Conservation (phyloP, 2,888 invertebrate genomes). For the Caenorhabditis uteleia region DNA sequence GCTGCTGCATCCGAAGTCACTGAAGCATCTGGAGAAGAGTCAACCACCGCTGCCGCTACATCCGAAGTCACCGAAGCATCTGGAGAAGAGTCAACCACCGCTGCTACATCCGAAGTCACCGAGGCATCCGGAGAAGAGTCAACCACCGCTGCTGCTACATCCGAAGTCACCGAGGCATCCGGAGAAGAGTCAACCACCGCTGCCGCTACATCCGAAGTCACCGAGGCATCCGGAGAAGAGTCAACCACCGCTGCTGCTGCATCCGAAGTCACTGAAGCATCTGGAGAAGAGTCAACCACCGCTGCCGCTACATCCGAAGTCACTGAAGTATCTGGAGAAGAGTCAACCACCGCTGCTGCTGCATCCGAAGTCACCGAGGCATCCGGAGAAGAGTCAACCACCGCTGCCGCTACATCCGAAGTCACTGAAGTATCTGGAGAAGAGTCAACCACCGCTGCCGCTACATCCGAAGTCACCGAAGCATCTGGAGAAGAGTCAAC, state of each 20-base stretch:
- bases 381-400: conserved; percentile 7
- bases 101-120: conserved; percentile 10
- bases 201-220: conserved; percentile 9
- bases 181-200: neutral
- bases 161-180: neutral
- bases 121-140: conserved; percentile 7
- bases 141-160: neutral
- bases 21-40: conserved; percentile 12
- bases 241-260: conserved; percentile 11
- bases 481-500: conserved; percentile 17
- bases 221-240: conserved; percentile 21
- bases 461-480: neutral
- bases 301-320: conserved; percentile 7
- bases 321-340: conserved; percentile 7
- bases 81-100: conserved; percentile 12
- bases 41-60: conserved; percentile 8
- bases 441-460: conserved; percentile 7
- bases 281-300: conserved; percentile 20
- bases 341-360: conserved; percentile 7
- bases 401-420: conserved; percentile 3
- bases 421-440: conserved; percentile 4
- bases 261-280: conserved; percentile 18
- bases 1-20: conserved; percentile 10
- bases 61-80: conserved; percentile 8
- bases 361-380: conserved; percentile 4